Base-by-base conservation (phyloP, 2,113 vertebrate genomes). In the Catagonus wagneri region DNA sequence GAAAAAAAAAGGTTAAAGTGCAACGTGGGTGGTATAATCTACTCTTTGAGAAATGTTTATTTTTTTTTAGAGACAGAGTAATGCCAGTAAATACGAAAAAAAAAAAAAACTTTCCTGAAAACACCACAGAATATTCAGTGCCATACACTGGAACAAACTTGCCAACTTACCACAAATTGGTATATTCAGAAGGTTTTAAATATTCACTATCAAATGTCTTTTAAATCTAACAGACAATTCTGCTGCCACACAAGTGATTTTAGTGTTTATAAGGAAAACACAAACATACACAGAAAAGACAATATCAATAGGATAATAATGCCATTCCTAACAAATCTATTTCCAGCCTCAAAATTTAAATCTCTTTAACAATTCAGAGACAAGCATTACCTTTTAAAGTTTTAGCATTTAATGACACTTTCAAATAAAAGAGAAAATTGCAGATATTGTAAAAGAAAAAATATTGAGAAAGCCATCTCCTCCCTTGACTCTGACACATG, bases 401-500 rank as follows among this genome's bases (percentile, higher is more conserved):
- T 74, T 75, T 68, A 65, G 23, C 19, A 63, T 78, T 80, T 81
- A 96, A 92, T 94, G 44, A 87, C 17, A 6, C 68, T 89, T 79
- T 63, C 36, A 65, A 54, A 91, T 85, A 90, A 52, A 3, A 16
- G 12, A 91, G 11, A 69, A 92, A 96, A 83, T 75, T 36, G 81
- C 8, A 90, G 39, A 13, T 83, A 52, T 80, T 76, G 17, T 27
- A 39, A 81, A 90, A 90, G 4, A 56, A 83, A 93, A 52, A 44
- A 72, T 23, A 50, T 22, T 89, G 27, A 69, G 89, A 96, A 74
- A 90, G 7, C 4, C 29, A 7, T 96, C 71, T 75, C 25, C 14
- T 95, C n/a, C 72, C 44, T 94, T 93, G 94, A 36, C 17, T 98
- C 88, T 96, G 56, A 72, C 14, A 68, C 3, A 22, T 71, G 44